Evolutionary conservation across 2,888 invertebrate genomes (phyloP).

Genomic region (Bellardia bayeri): DNA sequence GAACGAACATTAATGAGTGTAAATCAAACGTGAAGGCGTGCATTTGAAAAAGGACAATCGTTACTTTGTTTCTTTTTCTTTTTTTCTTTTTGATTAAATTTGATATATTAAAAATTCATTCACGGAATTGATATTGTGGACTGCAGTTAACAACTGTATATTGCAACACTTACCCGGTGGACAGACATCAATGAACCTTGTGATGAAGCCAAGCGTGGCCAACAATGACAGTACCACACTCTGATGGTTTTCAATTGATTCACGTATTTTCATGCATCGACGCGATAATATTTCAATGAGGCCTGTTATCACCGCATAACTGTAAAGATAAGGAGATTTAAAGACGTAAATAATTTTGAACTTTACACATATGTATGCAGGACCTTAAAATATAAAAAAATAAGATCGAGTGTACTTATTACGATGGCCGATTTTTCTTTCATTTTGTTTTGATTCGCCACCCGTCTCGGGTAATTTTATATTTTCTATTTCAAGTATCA

Average conservation of each 20-base stretch:
- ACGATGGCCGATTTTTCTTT: too few species aligned
- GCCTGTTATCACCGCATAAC: conserved; percentile 91
- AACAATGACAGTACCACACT: conserved; percentile 83
- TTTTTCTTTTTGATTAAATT: neutral
- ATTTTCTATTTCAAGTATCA: too few species aligned
- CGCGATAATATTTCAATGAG: conserved; percentile 91
- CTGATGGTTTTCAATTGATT: conserved; percentile 85
- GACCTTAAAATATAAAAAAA: too few species aligned
- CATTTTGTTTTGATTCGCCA: too few species aligned
- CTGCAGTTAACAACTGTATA: conserved; percentile 12
- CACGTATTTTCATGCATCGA: conserved; percentile 89
- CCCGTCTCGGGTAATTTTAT: too few species aligned
- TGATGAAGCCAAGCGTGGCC: conserved; percentile 84
- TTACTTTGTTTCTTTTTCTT: conserved; percentile 7
- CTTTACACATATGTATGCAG: too few species aligned
- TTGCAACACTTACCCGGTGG: conserved; percentile 80
- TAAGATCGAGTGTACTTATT: too few species aligned
- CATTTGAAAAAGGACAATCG: conserved; percentile 25
- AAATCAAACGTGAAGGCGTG: conserved; percentile 8
- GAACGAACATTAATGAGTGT: conserved; percentile 68
- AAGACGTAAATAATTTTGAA: neutral
- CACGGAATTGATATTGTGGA: neutral
- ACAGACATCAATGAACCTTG: conserved; percentile 84
- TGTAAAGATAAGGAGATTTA: conserved; percentile 82
- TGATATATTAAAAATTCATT: neutral